Evolutionary conservation across 2,888 invertebrate species (phyloP), one percentile per base, ranked within the genome.

Genomic region (Orgyia antiqua): DNA sequence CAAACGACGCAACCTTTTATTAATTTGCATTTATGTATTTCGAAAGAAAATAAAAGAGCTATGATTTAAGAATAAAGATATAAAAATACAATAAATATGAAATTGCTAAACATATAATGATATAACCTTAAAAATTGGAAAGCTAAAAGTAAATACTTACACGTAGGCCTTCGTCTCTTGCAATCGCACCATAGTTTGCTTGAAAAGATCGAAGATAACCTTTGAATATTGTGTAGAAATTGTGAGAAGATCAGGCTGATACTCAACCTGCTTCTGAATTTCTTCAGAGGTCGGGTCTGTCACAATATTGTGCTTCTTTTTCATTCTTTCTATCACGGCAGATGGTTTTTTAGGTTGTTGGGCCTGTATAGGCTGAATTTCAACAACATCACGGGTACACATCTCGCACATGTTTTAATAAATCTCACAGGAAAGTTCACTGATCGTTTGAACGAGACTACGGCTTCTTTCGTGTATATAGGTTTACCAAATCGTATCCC

Each of bases 91-190:
- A 6, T 11, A 15, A 15, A 15, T 15, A 15, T 15, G 4, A 4
- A 4, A 4, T 4, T 4, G 15, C 4, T 6, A 15, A 15, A 4
- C 6, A 15, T 15, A 15, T 15, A 4, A 6, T 4, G 4, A 15
- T 4, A 15, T 15, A 15, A 23, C 23, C 10, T 3, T 10, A 10
- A 3, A 10, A 23, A 9, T 20, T 9, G 9, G 3, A 20, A 20
- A 20, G 9, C 9, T 9, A 9, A 9, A 51, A 58, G 49, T 36
- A 24, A 25, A 13, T 30, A 87, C 88, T 88, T 33, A 89, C 89
- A 78, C 78, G 57, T 79, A 88, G 8, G 76, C 68, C 49, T 84
- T 84, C 33, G 86, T 76, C 39, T 83, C 78, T 41, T 86, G 82
- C 15, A 84, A 42, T 1, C 61, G 58, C 31, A 64, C 74, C 44